Evolutionary conservation across 2,797 vertebrate species (phyloP).

Genomic region (Amphiprion clarkii): DNA sequence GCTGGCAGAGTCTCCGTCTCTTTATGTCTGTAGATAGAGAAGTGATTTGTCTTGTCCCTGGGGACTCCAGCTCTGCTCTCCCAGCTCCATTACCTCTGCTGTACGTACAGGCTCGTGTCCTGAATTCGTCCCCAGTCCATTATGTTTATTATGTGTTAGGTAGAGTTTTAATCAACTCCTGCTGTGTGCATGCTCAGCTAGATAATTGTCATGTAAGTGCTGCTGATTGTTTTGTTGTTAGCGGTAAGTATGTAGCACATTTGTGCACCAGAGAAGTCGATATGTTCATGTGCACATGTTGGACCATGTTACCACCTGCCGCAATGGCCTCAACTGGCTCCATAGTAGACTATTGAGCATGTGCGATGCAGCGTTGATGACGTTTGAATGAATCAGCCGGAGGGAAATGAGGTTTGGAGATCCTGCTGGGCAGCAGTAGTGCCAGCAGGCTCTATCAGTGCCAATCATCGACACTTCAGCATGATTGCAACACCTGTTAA

Average conservation of each 20-base stretch:
- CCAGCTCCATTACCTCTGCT: conserved; percentile 34
- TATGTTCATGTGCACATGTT: not conserved
- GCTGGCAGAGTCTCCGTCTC: not conserved
- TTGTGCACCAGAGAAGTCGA: not conserved
- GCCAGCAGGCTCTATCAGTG: conserved; percentile 1
- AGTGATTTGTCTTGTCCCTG: conserved; percentile 18
- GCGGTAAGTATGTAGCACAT: not conserved
- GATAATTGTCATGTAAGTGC: conserved; percentile 26
- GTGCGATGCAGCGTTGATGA: conserved; percentile 4
- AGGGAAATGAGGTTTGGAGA: conserved; percentile 24
- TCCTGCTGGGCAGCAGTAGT: conserved; percentile 26
- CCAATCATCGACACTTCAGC: conserved; percentile 36
- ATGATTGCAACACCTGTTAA: conserved; percentile 34
- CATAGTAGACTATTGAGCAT: not conserved
- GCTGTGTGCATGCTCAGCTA: conserved; percentile 29
- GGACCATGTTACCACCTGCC: conserved; percentile 10
- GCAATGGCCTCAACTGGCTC: not conserved
- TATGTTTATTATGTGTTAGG: conserved; percentile 50
- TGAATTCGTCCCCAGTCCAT: conserved; percentile 50
- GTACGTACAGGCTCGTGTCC: conserved; percentile 27
- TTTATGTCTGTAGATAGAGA: conserved; percentile 3
- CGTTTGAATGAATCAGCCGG: conserved; percentile 16
- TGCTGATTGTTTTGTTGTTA: conserved; percentile 22
- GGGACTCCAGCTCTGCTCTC: conserved; percentile 28
- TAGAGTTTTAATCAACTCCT: conserved; percentile 63